Evolutionary conservation across 2,797 vertebrate species (phyloP).

Genomic region (Kryptolebias ocellatus): DNA sequence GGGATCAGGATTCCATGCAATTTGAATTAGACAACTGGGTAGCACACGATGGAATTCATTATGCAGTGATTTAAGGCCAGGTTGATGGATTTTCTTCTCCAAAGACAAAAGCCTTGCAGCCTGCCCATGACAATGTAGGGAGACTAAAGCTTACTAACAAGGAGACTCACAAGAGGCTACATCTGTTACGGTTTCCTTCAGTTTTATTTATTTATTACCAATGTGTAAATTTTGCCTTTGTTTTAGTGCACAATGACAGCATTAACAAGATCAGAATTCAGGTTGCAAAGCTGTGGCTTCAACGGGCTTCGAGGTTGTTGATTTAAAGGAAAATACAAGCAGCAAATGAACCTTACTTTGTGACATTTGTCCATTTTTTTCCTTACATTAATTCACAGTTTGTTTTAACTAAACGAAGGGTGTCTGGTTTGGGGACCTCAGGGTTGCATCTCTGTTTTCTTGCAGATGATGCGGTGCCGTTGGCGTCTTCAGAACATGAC

Average conservation of each 20-base stretch:
- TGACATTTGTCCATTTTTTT: too few species aligned
- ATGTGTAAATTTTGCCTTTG: not conserved
- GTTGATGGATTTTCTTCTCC: conserved; percentile 66
- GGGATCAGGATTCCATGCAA: conserved; percentile 70
- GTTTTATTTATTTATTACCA: conserved; percentile 16
- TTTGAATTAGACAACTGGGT: conserved; percentile 77
- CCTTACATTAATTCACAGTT: too few species aligned
- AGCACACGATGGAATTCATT: conserved; percentile 64
- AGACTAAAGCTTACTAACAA: conserved; percentile 57
- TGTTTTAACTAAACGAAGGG: too few species aligned
- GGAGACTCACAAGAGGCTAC: conserved; percentile 34
- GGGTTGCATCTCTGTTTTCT: too few species aligned
- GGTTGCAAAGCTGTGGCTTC: not conserved
- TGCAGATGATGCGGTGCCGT: too few species aligned
- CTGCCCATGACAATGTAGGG: conserved; percentile 55
- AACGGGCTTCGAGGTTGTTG: not conserved
- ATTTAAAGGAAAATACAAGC: not conserved
- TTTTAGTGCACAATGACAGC: not conserved
- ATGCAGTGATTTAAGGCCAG: conserved; percentile 71
- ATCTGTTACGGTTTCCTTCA: conserved; percentile 57
- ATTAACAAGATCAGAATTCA: not conserved
- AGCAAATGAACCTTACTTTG: not conserved
- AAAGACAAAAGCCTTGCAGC: conserved; percentile 58
- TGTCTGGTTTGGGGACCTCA: too few species aligned
- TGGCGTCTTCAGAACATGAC: too few species aligned